Evolutionary conservation across 1,140 invertebrate species (phyloP).

Genomic region (Papilio helenus): DNA sequence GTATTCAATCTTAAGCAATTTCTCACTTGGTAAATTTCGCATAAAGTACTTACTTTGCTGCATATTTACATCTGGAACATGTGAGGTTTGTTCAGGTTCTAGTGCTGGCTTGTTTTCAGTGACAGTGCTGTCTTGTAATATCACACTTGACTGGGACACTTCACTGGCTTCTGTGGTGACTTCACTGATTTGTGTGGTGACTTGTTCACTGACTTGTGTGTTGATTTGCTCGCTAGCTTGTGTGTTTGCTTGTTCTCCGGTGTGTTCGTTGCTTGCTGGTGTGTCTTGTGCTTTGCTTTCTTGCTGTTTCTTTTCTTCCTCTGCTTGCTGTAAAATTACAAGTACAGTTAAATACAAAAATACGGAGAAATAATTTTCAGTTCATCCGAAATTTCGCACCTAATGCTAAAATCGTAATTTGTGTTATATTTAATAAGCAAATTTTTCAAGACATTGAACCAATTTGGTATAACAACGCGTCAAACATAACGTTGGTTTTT

Average conservation of each 20-base stretch:
- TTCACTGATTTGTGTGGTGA: neutral
- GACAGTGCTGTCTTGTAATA: neutral
- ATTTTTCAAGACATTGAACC: too few species aligned
- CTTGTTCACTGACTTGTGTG: neutral
- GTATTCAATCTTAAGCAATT: too few species aligned
- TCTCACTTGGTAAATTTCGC: too few species aligned
- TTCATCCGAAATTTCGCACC: too few species aligned
- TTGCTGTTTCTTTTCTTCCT: slow-evolving; percentile 72
- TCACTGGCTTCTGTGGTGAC: neutral
- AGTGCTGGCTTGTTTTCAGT: neutral
- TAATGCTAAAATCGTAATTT: too few species aligned
- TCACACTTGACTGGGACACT: neutral
- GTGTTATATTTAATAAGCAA: too few species aligned
- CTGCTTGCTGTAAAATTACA: slow-evolving; percentile 56
- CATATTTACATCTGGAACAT: neutral
- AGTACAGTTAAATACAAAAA: too few species aligned
- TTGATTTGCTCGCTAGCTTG: neutral
- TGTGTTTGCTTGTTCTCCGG: neutral
- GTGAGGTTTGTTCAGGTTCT: slow-evolving; percentile 5
- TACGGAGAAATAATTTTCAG: too few species aligned
- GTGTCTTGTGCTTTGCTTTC: slow-evolving; percentile 49
- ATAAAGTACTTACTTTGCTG: neutral
- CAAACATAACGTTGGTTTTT: too few species aligned
- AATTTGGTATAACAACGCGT: too few species aligned
- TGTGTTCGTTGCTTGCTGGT: slow-evolving; percentile 34